Evolutionary conservation across 1,140 invertebrate genomes (phyloP).

Genomic region (Lepeophtheirus salmonis): DNA sequence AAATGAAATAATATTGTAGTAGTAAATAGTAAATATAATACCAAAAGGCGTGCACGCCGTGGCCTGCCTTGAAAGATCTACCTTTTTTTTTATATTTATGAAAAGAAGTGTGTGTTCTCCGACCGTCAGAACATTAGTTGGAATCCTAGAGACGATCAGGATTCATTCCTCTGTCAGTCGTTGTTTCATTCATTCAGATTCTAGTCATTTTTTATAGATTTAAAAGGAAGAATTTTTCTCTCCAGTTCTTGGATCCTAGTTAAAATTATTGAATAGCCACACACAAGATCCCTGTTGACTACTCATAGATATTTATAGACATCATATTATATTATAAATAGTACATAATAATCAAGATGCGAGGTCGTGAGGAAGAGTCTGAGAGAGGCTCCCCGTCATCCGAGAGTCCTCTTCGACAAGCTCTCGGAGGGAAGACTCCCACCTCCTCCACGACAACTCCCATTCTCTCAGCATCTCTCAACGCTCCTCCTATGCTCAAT

Average conservation of each 20-base stretch:
- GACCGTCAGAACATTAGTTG: too few species aligned
- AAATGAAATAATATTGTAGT: background rate
- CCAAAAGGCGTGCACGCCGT: background rate
- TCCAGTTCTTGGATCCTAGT: too few species aligned
- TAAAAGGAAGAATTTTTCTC: background rate
- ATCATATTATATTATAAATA: background rate
- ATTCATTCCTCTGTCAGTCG: background rate
- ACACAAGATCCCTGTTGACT: too few species aligned
- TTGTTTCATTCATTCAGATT: background rate
- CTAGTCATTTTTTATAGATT: too few species aligned
- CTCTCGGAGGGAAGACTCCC: background rate
- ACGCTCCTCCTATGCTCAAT: slow-evolving; percentile 7
- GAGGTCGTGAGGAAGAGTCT: background rate
- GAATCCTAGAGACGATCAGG: background rate
- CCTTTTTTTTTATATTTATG: background rate
- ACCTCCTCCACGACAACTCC: slow-evolving; percentile 9
- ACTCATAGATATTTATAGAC: too few species aligned
- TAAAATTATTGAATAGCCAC: too few species aligned
- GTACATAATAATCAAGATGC: background rate
- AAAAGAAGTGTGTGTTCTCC: background rate
- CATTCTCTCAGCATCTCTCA: slow-evolving; percentile 12
- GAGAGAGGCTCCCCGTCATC: background rate
- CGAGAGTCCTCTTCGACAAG: slow-evolving; percentile 5
- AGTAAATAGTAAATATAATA: background rate
- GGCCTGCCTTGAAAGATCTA: background rate